A percentile compares a stretch with the other conserved stretches of the same genome.
phyloP scores from a whole-genome alignment of 2,113 vertebrate genomes.

The Apodemus sylvaticus region DNA sequence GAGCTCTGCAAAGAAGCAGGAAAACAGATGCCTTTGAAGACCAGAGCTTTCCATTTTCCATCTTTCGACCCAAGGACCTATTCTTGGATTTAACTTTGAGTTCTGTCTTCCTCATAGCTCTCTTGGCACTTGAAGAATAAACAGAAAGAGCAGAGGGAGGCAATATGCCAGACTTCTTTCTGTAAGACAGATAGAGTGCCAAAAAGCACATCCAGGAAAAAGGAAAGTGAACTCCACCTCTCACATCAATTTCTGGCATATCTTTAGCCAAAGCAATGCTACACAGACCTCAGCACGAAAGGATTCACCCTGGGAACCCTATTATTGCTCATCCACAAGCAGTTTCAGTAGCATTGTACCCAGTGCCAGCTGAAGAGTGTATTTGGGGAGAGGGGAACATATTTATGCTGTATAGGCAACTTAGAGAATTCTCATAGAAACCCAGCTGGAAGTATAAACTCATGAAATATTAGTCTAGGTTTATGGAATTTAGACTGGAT shows the following conservation, averaged over 20 bases:
- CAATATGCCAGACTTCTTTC: slow-evolving; percentile 5
- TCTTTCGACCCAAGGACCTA: background rate
- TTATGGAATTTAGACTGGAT: background rate
- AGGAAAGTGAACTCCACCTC: background rate
- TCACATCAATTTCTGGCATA: slow-evolving; percentile 9
- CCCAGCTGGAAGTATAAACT: slow-evolving; percentile 45
- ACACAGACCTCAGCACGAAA: background rate
- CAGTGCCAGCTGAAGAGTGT: background rate
- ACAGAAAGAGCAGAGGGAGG: slow-evolving; percentile 11
- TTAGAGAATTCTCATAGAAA: slow-evolving; percentile 46
- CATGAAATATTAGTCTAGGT: slow-evolving; percentile 37
- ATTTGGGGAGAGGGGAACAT: slow-evolving; percentile 25
- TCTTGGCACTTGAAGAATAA: slow-evolving; percentile 40
- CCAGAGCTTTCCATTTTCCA: background rate
- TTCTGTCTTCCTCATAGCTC: background rate
- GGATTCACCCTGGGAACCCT: background rate
- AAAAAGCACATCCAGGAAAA: slow-evolving; percentile 11
- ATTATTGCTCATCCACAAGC: background rate
- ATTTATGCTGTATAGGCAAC: slow-evolving; percentile 49
- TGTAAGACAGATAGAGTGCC: slow-evolving; percentile 15
- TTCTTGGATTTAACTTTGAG: slow-evolving; percentile 39
- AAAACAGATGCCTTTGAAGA: slow-evolving; percentile 30
- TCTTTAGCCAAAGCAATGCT: background rate
- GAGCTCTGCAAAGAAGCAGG: background rate
- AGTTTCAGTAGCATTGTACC: background rate